Conservation (phyloP, 64 coral and sea anemone species). For the Cladopsammia gracilis region DNA sequence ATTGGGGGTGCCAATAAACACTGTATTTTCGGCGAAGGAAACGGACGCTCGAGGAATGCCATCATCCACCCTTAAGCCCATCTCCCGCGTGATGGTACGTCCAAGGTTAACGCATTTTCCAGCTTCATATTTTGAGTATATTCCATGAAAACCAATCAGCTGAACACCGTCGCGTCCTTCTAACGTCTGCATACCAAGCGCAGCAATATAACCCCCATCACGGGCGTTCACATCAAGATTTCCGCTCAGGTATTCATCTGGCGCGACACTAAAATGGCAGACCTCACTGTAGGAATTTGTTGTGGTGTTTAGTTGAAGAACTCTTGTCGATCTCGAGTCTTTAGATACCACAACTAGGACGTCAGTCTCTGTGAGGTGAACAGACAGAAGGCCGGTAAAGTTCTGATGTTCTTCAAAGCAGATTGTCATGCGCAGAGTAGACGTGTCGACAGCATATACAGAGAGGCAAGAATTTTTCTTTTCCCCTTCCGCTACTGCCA, state of each 20-base stretch:
- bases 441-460: constrained; percentile 15
- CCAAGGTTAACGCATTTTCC: constrained; percentile 60
- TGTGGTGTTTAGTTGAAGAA: constrained; percentile 32
- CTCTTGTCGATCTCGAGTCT: background rate
- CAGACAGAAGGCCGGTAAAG: background rate
- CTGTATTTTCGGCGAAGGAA: constrained; percentile 42
- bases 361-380: constrained; percentile 47
- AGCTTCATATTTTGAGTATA: background rate
- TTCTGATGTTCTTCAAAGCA: constrained; percentile 27
- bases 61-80: constrained; percentile 42
- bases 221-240: constrained; percentile 56
- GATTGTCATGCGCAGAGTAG: background rate
- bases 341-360: constrained; percentile 45
- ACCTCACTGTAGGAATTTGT: background rate
- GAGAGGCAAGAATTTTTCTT: background rate
- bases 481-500: constrained; percentile 61
- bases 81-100: constrained; percentile 50
- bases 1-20: constrained; percentile 83
- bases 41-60: constrained; percentile 45
- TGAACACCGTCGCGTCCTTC: constrained; percentile 58
- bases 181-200: constrained; percentile 68
- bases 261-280: constrained; percentile 11
- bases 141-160: constrained; percentile 65
- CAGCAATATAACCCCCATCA: constrained; percentile 47
- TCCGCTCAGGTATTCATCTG: constrained; percentile 39